Conservation (phyloP, 2,797 vertebrate species). For the Catamblyrhynchus diadema region DNA sequence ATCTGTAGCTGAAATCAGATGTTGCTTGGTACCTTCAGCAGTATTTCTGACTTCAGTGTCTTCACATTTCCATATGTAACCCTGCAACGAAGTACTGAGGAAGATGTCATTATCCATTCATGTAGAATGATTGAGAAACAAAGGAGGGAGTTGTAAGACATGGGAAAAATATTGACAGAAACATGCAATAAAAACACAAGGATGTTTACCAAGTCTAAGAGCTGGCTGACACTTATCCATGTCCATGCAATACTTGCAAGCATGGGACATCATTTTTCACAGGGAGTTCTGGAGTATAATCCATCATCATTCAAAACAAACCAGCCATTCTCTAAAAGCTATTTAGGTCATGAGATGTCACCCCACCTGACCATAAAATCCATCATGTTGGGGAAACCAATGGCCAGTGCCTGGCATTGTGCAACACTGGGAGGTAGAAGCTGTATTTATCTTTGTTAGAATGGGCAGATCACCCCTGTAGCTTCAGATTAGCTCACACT, state of each 20-base stretch:
- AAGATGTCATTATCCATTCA: background rate
- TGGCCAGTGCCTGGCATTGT: slow-evolving; percentile 20
- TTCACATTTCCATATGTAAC: background rate
- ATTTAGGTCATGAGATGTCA: slow-evolving; percentile 67
- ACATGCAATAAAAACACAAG: background rate
- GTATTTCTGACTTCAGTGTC: background rate
- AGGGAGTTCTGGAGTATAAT: slow-evolving; percentile 47
- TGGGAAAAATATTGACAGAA: background rate
- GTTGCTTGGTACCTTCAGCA: background rate
- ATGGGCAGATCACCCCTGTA: slow-evolving; percentile 43
- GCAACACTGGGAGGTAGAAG: slow-evolving; percentile 46
- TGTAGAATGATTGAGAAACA: background rate
- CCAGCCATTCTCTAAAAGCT: slow-evolving; percentile 58
- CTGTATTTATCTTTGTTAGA: slow-evolving; percentile 73
- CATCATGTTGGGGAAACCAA: slow-evolving; percentile 67
- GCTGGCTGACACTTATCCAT: background rate
- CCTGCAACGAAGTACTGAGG: background rate
- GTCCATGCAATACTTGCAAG: slow-evolving; percentile 38
- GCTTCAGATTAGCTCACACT: slow-evolving; percentile 52
- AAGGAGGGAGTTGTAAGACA: background rate
- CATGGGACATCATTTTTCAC: slow-evolving; percentile 59
- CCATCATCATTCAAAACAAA: slow-evolving; percentile 70
- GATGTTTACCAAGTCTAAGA: background rate
- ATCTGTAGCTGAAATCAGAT: background rate
- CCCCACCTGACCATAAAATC: slow-evolving; percentile 69